Conservation (phyloP, 2,797 vertebrate genomes). For the Manis javanica region DNA sequence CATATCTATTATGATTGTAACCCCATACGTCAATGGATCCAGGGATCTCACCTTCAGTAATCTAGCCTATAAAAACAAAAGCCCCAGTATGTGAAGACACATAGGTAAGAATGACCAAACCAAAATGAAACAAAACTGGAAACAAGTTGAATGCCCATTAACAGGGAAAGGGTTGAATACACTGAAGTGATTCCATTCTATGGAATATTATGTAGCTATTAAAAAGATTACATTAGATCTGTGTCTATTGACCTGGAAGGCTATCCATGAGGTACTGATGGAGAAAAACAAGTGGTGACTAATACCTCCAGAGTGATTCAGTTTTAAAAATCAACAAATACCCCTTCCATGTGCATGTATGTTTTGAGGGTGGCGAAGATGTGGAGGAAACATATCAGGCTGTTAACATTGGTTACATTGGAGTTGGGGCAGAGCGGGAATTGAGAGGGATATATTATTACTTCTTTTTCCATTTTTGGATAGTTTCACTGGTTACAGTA, state of each 20-base stretch:
- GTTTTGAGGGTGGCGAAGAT: not conserved
- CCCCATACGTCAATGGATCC: not conserved
- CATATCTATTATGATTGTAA: not conserved
- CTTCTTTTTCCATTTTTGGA: conserved; percentile 24
- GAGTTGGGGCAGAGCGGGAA: not conserved
- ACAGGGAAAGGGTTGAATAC: not conserved
- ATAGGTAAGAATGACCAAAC: not conserved
- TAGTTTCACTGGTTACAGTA: not conserved
- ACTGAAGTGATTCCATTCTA: not conserved
- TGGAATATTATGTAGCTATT: not conserved
- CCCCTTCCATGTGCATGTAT: not conserved
- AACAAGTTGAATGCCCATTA: not conserved
- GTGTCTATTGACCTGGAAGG: not conserved
- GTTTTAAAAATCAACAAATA: not conserved
- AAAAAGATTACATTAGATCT: not conserved
- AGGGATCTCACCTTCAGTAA: not conserved
- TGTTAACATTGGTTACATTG: not conserved
- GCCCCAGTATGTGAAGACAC: not conserved
- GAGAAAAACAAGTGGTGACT: not conserved
- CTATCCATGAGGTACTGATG: not conserved
- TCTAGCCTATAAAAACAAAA: not conserved
- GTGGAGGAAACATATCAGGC: not conserved
- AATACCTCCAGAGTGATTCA: not conserved
- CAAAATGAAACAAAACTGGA: not conserved
- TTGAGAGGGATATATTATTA: not conserved